Percentiles rank a stretch among this genome's conserved stretches.
Conservation (phyloP, 1,140 invertebrate genomes). For the Zaprionus vittiger region DNA sequence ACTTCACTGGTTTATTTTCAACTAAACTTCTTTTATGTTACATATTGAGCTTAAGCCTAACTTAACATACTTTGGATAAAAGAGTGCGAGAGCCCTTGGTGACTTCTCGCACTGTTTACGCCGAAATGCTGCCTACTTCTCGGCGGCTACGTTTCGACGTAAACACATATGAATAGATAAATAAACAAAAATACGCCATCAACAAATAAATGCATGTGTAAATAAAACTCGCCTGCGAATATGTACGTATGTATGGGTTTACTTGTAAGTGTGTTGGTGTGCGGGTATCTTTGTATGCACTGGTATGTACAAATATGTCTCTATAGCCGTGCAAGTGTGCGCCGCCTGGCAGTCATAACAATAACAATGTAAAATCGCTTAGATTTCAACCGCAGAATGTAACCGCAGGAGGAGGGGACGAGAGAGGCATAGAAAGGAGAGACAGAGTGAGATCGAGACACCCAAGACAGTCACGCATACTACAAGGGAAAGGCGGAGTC, state of each 20-base stretch:
- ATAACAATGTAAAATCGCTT: conserved; percentile 83
- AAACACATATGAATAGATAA: conserved; percentile 73
- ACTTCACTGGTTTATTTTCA: no score
- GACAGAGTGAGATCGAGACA: background rate
- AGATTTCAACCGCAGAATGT: conserved; percentile 77
- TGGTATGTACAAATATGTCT: conserved; percentile 22
- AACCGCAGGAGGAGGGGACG: conserved; percentile 24
- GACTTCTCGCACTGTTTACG: no score
- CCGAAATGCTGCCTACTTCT: no score
- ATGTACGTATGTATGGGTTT: background rate
- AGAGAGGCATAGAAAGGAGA: background rate
- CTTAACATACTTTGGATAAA: no score
- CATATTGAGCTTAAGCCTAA: no score
- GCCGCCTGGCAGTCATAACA: conserved; percentile 70
- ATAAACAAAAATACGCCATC: conserved; percentile 80
- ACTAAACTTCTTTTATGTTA: no score
- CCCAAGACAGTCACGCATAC: conserved; percentile 25
- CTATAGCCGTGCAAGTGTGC: conserved; percentile 18
- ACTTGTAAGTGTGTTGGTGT: background rate
- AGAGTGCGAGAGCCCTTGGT: no score
- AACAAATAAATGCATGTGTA: conserved; percentile 80
- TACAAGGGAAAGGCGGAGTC: conserved; percentile 72
- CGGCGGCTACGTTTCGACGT: no score
- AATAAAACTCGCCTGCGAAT: conserved; percentile 46
- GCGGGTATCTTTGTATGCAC: background rate